phyloP scores from a whole-genome alignment of 1,140 invertebrate species.

The Drosophila novamexicana region DNA sequence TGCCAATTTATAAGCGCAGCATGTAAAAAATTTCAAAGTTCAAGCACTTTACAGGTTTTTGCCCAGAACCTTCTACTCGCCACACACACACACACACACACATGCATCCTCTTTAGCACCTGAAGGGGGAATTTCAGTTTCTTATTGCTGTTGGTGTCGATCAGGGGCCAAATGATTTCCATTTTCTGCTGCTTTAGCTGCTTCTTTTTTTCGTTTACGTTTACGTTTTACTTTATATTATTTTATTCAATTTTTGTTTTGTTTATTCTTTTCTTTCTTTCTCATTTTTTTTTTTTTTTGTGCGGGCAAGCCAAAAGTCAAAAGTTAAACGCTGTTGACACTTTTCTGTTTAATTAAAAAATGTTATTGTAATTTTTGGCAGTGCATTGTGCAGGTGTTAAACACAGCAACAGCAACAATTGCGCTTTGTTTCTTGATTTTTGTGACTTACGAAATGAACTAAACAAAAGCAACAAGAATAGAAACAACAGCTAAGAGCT shows the following conservation, averaged over 20 bases:
- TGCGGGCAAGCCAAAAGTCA: constrained; percentile 40
- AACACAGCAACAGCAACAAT: constrained; percentile 39
- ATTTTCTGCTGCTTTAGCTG: constrained; percentile 19
- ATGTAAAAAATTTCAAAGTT: constrained; percentile 57
- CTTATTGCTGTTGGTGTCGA: constrained; percentile 6
- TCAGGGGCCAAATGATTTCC: constrained; percentile 44
- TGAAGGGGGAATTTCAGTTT: background rate
- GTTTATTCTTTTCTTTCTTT: constrained; percentile 21
- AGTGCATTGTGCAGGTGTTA: constrained; percentile 62
- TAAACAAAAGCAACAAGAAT: constrained; percentile 20
- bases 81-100: no score
- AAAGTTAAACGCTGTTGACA: constrained; percentile 58
- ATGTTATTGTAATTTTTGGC: constrained; percentile 42
- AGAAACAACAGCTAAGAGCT: constrained; percentile 6
- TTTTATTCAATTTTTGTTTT: constrained; percentile 13
- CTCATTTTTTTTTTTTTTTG: constrained; percentile 19
- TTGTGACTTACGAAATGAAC: constrained; percentile 33
- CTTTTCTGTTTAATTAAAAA: constrained; percentile 51
- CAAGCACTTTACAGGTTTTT: constrained; percentile 74
- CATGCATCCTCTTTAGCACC: no score
- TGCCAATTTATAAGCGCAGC: constrained; percentile 51
- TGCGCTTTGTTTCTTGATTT: constrained; percentile 55
- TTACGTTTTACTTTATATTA: background rate
- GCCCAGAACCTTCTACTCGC: constrained; percentile 4
- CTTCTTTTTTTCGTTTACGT: background rate